phyloP scores from a whole-genome alignment of 2,888 invertebrate species.

The Drosophila differens region DNA sequence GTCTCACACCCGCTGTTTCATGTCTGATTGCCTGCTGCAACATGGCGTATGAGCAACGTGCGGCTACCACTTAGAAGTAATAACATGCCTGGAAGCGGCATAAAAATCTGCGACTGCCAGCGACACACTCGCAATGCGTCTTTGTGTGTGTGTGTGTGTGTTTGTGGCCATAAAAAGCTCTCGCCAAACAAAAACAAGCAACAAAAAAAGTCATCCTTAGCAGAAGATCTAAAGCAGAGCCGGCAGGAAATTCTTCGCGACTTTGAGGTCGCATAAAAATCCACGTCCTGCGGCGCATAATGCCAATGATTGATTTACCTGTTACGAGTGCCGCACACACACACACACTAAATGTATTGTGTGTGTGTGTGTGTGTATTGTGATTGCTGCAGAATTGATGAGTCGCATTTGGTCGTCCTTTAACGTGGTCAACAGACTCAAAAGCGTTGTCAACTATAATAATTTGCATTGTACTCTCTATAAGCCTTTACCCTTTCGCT shows the following conservation, averaged over 20 bases:
- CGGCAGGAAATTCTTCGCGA: slow-evolving; percentile 42
- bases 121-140: slow-evolving; percentile 53
- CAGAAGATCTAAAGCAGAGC: slow-evolving; percentile 28
- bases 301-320: slow-evolving; percentile 78
- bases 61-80: slow-evolving; percentile 70
- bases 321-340: slow-evolving; percentile 37
- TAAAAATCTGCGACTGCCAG: slow-evolving; percentile 60
- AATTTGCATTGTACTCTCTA: slow-evolving; percentile 38
- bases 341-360: background rate
- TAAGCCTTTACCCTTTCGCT: background rate
- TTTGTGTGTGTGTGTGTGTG: slow-evolving; percentile 22
- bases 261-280: slow-evolving; percentile 60
- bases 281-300: slow-evolving; percentile 55
- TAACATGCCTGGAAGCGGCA: slow-evolving; percentile 59
- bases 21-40: slow-evolving; percentile 50
- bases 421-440: slow-evolving; percentile 28
- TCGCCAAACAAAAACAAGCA: slow-evolving; percentile 12
- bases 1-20: slow-evolving; percentile 4
- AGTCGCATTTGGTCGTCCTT: slow-evolving; percentile 50
- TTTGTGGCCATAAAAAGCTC: slow-evolving; percentile 66
- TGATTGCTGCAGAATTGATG: slow-evolving; percentile 59
- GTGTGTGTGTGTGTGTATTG: background rate
- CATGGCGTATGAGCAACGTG: slow-evolving; percentile 66
- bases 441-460: slow-evolving; percentile 8
- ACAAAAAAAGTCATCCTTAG: slow-evolving; percentile 41